Percentiles rank a stretch among this genome's conserved stretches.
Conservation (phyloP, 2,888 invertebrate genomes). For the Odontothrips loti region DNA sequence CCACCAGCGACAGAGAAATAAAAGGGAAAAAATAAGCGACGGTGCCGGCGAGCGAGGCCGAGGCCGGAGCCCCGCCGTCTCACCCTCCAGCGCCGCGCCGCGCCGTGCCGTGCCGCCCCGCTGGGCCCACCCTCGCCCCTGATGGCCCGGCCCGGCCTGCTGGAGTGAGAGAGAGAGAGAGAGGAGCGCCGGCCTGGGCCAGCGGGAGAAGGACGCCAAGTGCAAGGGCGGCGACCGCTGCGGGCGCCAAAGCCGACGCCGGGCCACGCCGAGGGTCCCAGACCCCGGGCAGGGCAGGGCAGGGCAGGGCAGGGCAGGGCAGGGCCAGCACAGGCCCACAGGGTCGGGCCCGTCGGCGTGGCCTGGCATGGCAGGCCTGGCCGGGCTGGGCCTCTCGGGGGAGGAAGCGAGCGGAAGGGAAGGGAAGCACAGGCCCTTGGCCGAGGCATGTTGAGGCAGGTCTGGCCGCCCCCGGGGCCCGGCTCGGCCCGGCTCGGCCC, state of each 20-base stretch:
- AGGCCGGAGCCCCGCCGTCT: background rate
- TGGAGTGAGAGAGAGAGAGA: conserved; percentile 1
- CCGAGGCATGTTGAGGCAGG: background rate
- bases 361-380: background rate
- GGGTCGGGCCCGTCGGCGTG: background rate
- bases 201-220: conserved; percentile 1
- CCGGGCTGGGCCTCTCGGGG: background rate
- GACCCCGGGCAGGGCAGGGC: background rate
- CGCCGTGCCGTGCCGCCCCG: background rate
- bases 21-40: conserved; percentile 9
- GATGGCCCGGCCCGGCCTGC: background rate
- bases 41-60: background rate
- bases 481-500: background rate
- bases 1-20: conserved; percentile 14
- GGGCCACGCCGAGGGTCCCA: background rate
- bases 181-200: background rate
- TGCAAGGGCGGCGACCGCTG: conserved; percentile 23
- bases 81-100: background rate
- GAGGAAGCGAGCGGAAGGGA: background rate
- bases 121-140: background rate
- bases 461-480: background rate
- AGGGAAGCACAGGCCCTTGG: background rate
- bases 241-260: conserved; percentile 19
- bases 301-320: background rate
- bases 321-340: too few species aligned